Base-by-base conservation (phyloP, 2,113 vertebrate species). In the Caranx melampygus region DNA sequence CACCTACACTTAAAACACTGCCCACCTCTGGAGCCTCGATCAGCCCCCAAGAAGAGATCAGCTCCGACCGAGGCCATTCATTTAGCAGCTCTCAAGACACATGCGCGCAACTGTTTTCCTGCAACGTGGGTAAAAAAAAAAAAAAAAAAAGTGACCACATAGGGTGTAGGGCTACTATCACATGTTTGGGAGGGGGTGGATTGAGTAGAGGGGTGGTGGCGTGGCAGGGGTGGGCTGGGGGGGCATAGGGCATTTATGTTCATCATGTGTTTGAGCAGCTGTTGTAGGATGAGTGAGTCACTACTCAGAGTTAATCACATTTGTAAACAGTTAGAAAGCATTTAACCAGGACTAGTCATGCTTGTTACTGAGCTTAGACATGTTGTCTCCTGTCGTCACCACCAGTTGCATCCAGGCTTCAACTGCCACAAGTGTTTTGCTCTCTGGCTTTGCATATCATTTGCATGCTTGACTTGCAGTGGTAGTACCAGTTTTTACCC, bases 401-500 rank as follows among this genome's bases (percentile, higher is more conserved):
- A 59, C 52, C 58, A 10, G 76, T 64, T 74, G 54, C 33, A 71
- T 80, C 33, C 54, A 34, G 55, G 74, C 85, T 75, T 87, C 82
- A 93, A 82, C 89, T 85, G 91, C 76, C 82, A 87, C 47, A 16
- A 67, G 42, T 35, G 79, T 82, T 90, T 81, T 77, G 70, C 76
- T 75, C 45, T 31, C 31, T 20, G 49, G 33, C 67, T 94, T 95
- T 94, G 90, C 93, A 94, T 94, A 78, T 1, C 0, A 91, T 95
- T 94, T 94, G 92, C 94, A 94, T 94, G 74, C 12, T 31, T 45
- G 66, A 21, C 65, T 61, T 84, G 80, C 44, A 31, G 82, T 70
- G 54, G 84, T 72, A 85, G 71, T 79, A 82, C 61, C 73, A 74
- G 86, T 87, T 89, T 63, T 78, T 21, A 75, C 63, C 71, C 67